Evolutionary conservation across 2,888 invertebrate species (phyloP), one percentile per base, ranked within the genome.

Genomic region (Apeira syringaria): DNA sequence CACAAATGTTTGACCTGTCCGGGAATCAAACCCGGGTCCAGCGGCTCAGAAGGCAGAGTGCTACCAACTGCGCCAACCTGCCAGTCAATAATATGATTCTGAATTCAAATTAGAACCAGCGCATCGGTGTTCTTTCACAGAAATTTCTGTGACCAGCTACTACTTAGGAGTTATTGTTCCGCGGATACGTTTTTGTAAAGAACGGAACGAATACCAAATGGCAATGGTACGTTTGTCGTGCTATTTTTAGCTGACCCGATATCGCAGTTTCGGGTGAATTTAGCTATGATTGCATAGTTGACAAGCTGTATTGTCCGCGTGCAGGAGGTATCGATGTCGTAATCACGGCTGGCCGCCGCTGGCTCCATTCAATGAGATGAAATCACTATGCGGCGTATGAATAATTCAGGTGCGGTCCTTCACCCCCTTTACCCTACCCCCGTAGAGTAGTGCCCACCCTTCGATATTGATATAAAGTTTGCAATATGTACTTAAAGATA

Each of bases 381-480:
- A 88, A 88, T 88, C 88, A 87, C 88, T 87, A 87, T 87, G 88
- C 82, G 85, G 79, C 61, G 63, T 76, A 88, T 88, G 88, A 88
- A 88, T 88, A 80, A 88, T 88, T 87, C 87, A 88, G 74, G 74
- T 80, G 84, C 73, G 81, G 79, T 77, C 61, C 68, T 64, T 55
- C 58, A 42, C 56, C 58, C 55, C 65, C 57, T 54, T 50, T 50
- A 57, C 56, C 61, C 53, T 53, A 53, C 49, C 61, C 60, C 61
- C 54, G 52, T 45, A 46, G 24, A 12, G 22, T 12, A 12, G 55
- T 48, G 46, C 15, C 52, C 53, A 47, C 43, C 52, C 52, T 42
- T 30, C 61, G 65, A 68, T 74, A 74, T 73, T 68, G 73, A 70
- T 77, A 72, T 74, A 74, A 76, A 72, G 63, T 73, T 69, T 59